Conservation (phyloP, 2,797 vertebrate species). For the Rachycentron canadum region DNA sequence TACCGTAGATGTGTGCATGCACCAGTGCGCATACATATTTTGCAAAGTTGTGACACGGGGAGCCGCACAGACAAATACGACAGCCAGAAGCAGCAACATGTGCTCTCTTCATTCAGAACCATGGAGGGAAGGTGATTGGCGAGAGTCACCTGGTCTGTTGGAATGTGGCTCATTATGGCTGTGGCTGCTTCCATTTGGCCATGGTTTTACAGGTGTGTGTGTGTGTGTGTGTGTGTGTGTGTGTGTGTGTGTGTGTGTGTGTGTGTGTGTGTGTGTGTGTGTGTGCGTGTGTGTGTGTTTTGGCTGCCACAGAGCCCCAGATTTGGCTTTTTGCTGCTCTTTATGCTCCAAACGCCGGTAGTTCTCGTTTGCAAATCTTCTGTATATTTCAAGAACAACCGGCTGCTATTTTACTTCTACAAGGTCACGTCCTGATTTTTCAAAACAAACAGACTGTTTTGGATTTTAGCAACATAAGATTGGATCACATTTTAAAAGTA, state of each 20-base stretch:
- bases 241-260: background rate
- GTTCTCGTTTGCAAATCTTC: conserved; percentile 2
- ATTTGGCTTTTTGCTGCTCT: conserved; percentile 3
- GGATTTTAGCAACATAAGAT: background rate
- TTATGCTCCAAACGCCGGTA: background rate
- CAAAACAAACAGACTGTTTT: background rate
- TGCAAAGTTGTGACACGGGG: conserved; percentile 39
- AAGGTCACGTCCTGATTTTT: background rate
- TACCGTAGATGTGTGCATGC: background rate
- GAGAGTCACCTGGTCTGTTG: conserved; percentile 38
- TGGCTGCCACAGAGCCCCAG: background rate
- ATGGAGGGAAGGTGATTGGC: conserved; percentile 9
- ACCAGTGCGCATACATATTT: conserved; percentile 36
- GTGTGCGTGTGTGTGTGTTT: conserved; percentile 2
- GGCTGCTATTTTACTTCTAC: background rate
- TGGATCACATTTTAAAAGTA: background rate
- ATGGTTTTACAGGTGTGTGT: background rate
- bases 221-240: background rate
- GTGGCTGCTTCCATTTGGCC: conserved; percentile 24
- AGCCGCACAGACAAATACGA: background rate
- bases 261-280: conserved; percentile 27
- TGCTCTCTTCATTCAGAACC: conserved; percentile 9
- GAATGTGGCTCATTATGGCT: conserved; percentile 5
- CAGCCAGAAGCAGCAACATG: conserved; percentile 1
- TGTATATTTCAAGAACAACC: conserved; percentile 7